Evolutionary conservation across 1,140 invertebrate genomes (phyloP).

Genomic region (Hestina assimilis): DNA sequence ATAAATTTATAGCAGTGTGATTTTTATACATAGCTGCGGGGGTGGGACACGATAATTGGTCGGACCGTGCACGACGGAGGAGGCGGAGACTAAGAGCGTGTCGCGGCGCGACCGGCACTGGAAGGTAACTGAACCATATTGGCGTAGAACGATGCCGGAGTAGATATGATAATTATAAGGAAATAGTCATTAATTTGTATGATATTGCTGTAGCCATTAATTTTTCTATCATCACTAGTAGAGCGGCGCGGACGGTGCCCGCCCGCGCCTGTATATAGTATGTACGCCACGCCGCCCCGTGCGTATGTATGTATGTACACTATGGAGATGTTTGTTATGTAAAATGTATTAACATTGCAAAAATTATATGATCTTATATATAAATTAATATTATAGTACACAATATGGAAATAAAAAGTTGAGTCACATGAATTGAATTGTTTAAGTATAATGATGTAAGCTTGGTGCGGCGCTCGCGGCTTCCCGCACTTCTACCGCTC

Average conservation of each 20-base stretch:
- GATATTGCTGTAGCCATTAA: slow-evolving; percentile 77
- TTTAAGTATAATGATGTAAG: slow-evolving; percentile 8
- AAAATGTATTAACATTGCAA: slow-evolving; percentile 78
- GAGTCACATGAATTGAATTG: slow-evolving; percentile 6
- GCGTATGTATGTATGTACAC: slow-evolving; percentile 74
- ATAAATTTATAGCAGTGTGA: slow-evolving; percentile 76
- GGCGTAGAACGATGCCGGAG: slow-evolving; percentile 75
- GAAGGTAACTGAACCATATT: slow-evolving; percentile 64
- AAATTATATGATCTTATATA: slow-evolving; percentile 78
- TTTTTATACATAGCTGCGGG: slow-evolving; percentile 75
- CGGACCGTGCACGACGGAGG: slow-evolving; percentile 43
- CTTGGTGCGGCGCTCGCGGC: slow-evolving; percentile 23
- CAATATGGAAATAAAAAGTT: slow-evolving; percentile 33
- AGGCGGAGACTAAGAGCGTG: slow-evolving; percentile 47
- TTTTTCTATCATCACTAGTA: slow-evolving; percentile 74
- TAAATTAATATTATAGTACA: slow-evolving; percentile 78
- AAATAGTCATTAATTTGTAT: slow-evolving; percentile 79
- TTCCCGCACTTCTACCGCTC: slow-evolving; percentile 15
- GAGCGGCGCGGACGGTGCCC: slow-evolving; percentile 39
- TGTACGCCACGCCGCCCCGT: slow-evolving; percentile 31
- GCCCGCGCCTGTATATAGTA: slow-evolving; percentile 48
- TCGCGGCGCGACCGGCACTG: slow-evolving; percentile 56
- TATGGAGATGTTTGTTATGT: slow-evolving; percentile 76
- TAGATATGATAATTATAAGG: slow-evolving; percentile 77
- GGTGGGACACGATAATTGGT: slow-evolving; percentile 56